Evolutionary conservation across 2,888 invertebrate species (phyloP).

Genomic region (Tromatobia lineatoria): DNA sequence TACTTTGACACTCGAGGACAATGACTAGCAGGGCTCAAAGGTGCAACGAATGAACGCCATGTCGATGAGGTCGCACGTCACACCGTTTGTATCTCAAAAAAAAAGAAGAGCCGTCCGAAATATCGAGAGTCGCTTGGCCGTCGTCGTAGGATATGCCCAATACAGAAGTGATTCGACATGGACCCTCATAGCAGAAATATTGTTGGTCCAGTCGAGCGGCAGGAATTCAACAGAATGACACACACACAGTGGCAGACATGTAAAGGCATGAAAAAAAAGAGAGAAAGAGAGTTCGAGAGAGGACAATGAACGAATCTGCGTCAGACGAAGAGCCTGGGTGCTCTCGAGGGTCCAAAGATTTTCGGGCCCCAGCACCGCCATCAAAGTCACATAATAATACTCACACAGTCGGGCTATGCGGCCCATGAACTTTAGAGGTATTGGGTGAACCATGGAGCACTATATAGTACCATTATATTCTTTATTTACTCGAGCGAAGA

Average conservation of each 20-base stretch:
- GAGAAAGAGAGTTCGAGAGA: conserved; percentile 11
- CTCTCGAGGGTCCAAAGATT: conserved; percentile 63
- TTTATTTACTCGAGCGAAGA: conserved; percentile 72
- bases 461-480: conserved; percentile 67
- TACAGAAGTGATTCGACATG: conserved; percentile 24
- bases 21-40: conserved; percentile 42
- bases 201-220: conserved; percentile 51
- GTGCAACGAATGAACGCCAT: conserved; percentile 58
- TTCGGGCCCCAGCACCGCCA: conserved; percentile 44
- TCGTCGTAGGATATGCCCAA: conserved; percentile 21
- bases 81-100: conserved; percentile 15
- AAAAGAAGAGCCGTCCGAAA: conserved; percentile 27
- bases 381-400: conserved; percentile 66
- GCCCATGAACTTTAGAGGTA: conserved; percentile 53
- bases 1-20: conserved; percentile 32
- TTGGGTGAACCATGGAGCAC: conserved; percentile 25
- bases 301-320: conserved; percentile 69
- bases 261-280: conserved; percentile 10
- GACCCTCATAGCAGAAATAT: conserved; percentile 23
- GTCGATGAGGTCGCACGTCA: conserved; percentile 37
- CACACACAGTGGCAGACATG: conserved; percentile 15
- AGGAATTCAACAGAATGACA: conserved; percentile 57
- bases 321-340: conserved; percentile 53
- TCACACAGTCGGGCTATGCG: conserved; percentile 34
- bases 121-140: neutral